Conservation (phyloP, 2,797 vertebrate genomes). For the Anableps anableps region DNA sequence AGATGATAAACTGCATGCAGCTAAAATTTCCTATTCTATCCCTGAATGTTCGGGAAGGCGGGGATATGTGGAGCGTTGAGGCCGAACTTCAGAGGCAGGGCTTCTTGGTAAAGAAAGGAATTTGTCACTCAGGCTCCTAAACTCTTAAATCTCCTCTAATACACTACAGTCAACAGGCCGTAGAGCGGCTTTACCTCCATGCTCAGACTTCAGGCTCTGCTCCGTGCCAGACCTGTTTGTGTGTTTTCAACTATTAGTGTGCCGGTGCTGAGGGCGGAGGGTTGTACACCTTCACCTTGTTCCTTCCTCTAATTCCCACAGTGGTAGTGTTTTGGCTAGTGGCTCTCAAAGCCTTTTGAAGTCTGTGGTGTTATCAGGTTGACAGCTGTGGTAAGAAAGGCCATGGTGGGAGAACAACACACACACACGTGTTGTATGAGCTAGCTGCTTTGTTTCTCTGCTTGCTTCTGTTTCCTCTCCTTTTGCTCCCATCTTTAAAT, state of each 20-base stretch:
- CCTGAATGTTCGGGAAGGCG: conserved; percentile 52
- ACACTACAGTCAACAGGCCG: conserved; percentile 66
- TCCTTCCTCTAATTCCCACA: conserved; percentile 55
- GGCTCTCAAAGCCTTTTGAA: conserved; percentile 72
- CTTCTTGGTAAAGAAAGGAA: conserved; percentile 73
- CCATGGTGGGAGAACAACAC: conserved; percentile 67
- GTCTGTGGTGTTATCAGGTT: conserved; percentile 73
- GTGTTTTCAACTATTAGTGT: conserved; percentile 47
- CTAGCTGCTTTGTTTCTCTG: neutral
- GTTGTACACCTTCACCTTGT: conserved; percentile 36
- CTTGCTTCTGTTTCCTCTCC: neutral
- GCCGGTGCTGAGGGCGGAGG: conserved; percentile 33
- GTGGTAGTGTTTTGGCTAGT: conserved; percentile 72
- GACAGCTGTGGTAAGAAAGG: conserved; percentile 65
- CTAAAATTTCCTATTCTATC: conserved; percentile 81
- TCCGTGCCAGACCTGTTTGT: conserved; percentile 33
- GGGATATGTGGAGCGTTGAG: conserved; percentile 29
- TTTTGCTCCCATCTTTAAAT: neutral
- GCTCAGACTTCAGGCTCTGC: conserved; percentile 57
- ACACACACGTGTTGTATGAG: conserved; percentile 27
- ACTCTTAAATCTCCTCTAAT: conserved; percentile 72
- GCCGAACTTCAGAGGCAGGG: conserved; percentile 69
- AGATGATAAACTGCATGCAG: conserved; percentile 75
- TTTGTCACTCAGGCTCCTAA: conserved; percentile 72
- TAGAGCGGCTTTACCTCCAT: conserved; percentile 29